Evolutionary conservation across 2,888 invertebrate species (phyloP), one percentile per base, ranked within the genome.

Genomic region (Conchocele bisecta): DNA sequence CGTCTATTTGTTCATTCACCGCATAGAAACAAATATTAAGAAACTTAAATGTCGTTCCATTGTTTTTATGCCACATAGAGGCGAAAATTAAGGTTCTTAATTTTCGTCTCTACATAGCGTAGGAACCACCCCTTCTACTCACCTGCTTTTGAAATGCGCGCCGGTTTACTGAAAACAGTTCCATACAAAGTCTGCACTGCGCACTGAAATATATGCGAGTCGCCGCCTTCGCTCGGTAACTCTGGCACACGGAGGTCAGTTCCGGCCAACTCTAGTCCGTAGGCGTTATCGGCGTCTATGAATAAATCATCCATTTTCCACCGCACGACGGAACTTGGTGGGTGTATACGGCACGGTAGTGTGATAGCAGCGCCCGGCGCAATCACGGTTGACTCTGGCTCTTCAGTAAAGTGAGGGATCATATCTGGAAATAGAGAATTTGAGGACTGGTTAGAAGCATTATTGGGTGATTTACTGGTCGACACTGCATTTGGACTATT

Each of bases 131-230:
- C 15, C 6, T 29, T 9, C 15, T 17, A 37, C 68, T 50, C 44
- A 83, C 83, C 83, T 81, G 83, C 77, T 81, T 78, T 79, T n/a
- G 77, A 75, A 35, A 83, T 65, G 54, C 69, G 72, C 15, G 76
- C 81, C 35, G 69, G 75, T 42, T 61, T 57, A 60, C 83, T 83
- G 20, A 78, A 51, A 7, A 83, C 61, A 9, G 72, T 70, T 39
- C 83, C 83, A 5, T 61, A 42, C 31, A 46, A 31, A 46, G 69
- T 81, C 29, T 67, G 58, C 3, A 79, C 83, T 51, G 78, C 59
- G 71, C 83, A 83, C 67, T 81, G 78, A 71, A 78, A 81, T 35
- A 67, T 67, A 6, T 64, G 69, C 26, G 71, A 71, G n/a, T 74
- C 73, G 13, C 64, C 64, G 41, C 63, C 75, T 42, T 76, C 69